Base-by-base conservation (phyloP, 2,888 invertebrate species). In the Leptinotarsa tumamoca region DNA sequence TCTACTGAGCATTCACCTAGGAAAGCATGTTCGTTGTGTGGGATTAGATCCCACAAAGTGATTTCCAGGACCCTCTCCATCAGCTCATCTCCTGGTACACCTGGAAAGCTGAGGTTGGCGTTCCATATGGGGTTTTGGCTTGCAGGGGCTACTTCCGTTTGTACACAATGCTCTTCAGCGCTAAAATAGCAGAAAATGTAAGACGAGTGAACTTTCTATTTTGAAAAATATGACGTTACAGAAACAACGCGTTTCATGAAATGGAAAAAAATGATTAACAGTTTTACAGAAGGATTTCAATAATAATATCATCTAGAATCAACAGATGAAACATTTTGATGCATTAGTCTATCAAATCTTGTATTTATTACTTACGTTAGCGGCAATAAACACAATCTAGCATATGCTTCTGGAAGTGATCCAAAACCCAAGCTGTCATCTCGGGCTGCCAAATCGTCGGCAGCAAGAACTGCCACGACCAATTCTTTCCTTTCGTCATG, bases 51-150 rank as follows among this genome's bases (percentile, higher is more conserved):
- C 96, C 96, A 97, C 17, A 97, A 90, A 18, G 96, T 96, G 21
- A 97, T 94, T 86, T 97, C 96, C 72, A 97, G 91, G 13, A 94
- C 93, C 74, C 95, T 92, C 75, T 95, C 95, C 88, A 95, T 93
- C 67, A 97, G 89, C 83, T 94, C 92, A 80, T 96, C 95, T 0
- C 94, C 95, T 52, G 94, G 93, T 18, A 96, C 93, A 52, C 94
- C 94, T 2, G 94, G 91, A 86, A 97, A 96, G 74, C 94, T 94
- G 50, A 97, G 90, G 23, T 96, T 97, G 21, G 96, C 96, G 87
- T 97, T 97, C 97, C 97, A 97, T 72, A 96, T 95, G 2, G 97
- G 97, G 87, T 95, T 95, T 86, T 94, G 95, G 0, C 95, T 94
- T 17, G 95, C 95, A 73, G 95, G 95, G 1, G 96, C 95, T 18